Base-by-base conservation (phyloP, 2,888 invertebrate species). In the Habrosyne pyritoides region DNA sequence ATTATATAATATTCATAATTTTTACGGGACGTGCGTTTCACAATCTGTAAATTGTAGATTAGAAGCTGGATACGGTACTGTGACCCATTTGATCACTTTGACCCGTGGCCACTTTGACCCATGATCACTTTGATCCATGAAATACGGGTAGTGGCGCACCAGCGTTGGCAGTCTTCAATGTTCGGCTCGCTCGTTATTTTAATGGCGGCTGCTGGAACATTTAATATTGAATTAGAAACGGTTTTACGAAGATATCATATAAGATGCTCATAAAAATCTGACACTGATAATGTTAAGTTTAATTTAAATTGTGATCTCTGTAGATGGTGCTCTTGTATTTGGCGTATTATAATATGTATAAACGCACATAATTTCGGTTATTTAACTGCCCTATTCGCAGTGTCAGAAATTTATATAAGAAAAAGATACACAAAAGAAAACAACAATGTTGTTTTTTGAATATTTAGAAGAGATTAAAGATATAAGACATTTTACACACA, bases 171-270 rank as follows among this genome's bases (percentile, higher is more conserved):
- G 83, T 83, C 83, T 83, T 83, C 78, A 87, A 73, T 79, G 72
- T 78, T 84, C 75, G 72, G 73, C 78, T 81, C 84, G 81, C 87
- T 76, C 84, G 76, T 71, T 80, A 75, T 71, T 64, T 79, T 92
- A 92, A 72, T 92, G 92, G 89, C 92, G 92, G 91, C 92, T 92
- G 87, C 82, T 86, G 87, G 26, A 75, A 82, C 10, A 18, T 49
- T 49, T 7, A 49, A 26, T 14, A n/a, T 10, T 14, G 8, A 24
- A 26, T 49, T 42, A 18, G 10, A 5, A 42, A 42, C n/a, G 8
- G 14, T 42, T 33, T 42, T 18, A 3, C 1, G 5, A 14, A 14
- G 6, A 36, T 12, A n/a, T n/a, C n/a, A 33, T n/a, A n/a, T n/a
- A n/a, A n/a, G n/a, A 4, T 33, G 33, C n/a, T 33, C n/a, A n/a